Base-by-base conservation (phyloP, 1,140 invertebrate species). In the Melipona quadrifasciata region DNA sequence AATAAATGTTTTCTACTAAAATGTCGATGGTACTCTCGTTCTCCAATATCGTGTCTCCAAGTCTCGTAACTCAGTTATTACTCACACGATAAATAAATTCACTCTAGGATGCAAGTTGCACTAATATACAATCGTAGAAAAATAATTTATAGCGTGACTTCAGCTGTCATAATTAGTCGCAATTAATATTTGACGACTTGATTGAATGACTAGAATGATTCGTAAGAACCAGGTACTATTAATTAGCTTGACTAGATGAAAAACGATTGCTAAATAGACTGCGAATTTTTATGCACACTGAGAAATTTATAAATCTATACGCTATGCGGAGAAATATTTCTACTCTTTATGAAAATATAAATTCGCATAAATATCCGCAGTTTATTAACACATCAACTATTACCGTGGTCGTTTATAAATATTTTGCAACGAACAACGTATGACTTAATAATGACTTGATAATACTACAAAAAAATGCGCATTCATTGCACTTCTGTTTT, bases 1-100 rank as follows among this genome's bases (percentile, higher is more conserved):
- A 92, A 92, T 92, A 92, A 91, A 91, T 61, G 64, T 88, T 92
- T 91, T 92, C 87, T 91, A 91, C 55, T n/a, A 85, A 84, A 86
- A 75, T 11, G 21, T 31, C 12, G 11, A 10, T 11, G 11, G 10
- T 14, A 34, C 5, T 5, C 4, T 34, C 5, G 11, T 64, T n/a
- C 34, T 58, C 21, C 24, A 64, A 11, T 11, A 12, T 24, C 14
- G n/a, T 39, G 17, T 65, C 64, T 5, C 1, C 11, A 61, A 27
- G 34, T 21, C 17, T 51, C 34, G 47, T 31, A 58, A 51, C 8
- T 47, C 8, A 8, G 12, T 58, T 51, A 71, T 73, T 16, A 31
- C 65, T 47, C 12, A 65, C 61, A 21, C 21, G 16, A 51, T 64
- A 81, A 74, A 74, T 55, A 39, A 39, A 75, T 75, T 65, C 6